phyloP scores from a whole-genome alignment of 64 coral and sea anemone species.

The Trachythela sp. region DNA sequence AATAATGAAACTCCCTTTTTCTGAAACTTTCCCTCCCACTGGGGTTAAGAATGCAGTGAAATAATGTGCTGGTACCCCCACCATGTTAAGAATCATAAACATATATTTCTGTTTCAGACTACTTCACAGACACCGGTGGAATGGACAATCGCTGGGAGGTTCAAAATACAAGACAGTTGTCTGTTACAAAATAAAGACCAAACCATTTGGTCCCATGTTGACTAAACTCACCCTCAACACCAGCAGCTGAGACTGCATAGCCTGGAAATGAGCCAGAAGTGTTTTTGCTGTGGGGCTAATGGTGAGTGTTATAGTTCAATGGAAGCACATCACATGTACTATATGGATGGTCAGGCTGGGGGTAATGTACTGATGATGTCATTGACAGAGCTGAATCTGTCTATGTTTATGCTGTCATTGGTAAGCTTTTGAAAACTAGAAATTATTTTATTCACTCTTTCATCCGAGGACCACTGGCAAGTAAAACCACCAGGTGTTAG shows the following conservation, averaged over 20 bases:
- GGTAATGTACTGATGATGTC: not conserved
- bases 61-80: too few species aligned
- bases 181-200: not conserved
- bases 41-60: too few species aligned
- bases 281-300: not conserved
- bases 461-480: too few species aligned
- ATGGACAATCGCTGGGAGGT: too few species aligned
- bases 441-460: too few species aligned
- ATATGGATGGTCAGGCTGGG: not conserved
- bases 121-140: not conserved
- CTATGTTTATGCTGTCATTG: not conserved
- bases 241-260: not conserved
- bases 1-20: too few species aligned
- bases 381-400: not conserved
- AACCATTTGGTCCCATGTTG: not conserved
- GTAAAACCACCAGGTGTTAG: too few species aligned
- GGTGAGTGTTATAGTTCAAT: not conserved
- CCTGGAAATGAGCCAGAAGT: not conserved
- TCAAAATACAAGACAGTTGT: not conserved
- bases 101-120: not conserved
- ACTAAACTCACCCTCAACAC: not conserved
- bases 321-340: not conserved
- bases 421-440: too few species aligned
- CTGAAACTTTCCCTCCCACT: too few species aligned
- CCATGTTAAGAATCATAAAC: too few species aligned